phyloP scores from a whole-genome alignment of 2,888 invertebrate genomes.

The Eristalinus sepulchralis region DNA sequence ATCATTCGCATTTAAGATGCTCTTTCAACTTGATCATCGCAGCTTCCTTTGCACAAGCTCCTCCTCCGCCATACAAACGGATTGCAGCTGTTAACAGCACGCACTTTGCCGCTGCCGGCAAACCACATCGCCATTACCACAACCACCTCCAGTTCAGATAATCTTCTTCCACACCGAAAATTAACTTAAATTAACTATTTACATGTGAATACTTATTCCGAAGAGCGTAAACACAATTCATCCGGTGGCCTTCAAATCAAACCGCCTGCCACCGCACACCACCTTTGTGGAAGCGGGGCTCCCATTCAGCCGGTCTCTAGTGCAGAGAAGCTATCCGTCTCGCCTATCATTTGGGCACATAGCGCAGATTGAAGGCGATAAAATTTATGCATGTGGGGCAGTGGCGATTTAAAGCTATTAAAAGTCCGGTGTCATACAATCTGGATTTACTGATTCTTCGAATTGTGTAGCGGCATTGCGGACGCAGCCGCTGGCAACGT shows the following conservation, averaged over 20 bases:
- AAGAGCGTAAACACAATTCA: slow-evolving; percentile 65
- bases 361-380: slow-evolving; percentile 49
- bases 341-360: slow-evolving; percentile 37
- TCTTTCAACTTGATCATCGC: slow-evolving; percentile 14
- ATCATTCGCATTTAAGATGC: slow-evolving; percentile 47
- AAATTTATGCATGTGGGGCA: slow-evolving; percentile 53
- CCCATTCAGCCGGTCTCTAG: slow-evolving; percentile 22
- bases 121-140: slow-evolving; percentile 44
- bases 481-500: neutral
- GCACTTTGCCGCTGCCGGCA: neutral
- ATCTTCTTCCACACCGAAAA: slow-evolving; percentile 11
- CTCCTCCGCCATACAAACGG: slow-evolving; percentile 3
- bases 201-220: slow-evolving; percentile 54
- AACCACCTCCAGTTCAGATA: slow-evolving; percentile 10
- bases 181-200: slow-evolving; percentile 69
- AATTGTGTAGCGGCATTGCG: neutral
- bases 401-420: slow-evolving; percentile 48
- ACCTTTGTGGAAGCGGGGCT: slow-evolving; percentile 15
- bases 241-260: slow-evolving; percentile 70
- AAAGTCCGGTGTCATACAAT: slow-evolving; percentile 14
- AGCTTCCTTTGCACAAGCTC: neutral
- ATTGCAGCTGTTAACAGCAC: neutral
- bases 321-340: slow-evolving; percentile 22
- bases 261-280: neutral
- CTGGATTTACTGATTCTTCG: neutral